Evolutionary conservation across 2,888 invertebrate species (phyloP).

Genomic region (Andrena chrysosceles): DNA sequence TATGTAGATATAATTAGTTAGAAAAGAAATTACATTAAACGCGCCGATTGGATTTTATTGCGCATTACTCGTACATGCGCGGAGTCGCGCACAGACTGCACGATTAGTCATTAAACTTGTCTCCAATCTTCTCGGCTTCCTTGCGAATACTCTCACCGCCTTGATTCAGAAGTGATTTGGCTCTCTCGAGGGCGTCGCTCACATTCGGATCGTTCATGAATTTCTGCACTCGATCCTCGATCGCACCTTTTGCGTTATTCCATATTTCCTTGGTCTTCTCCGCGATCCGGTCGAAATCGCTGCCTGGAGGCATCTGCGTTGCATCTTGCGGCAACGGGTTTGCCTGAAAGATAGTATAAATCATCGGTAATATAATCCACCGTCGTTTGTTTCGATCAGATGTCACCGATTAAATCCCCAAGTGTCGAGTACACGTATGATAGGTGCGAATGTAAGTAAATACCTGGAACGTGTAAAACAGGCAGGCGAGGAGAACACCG

Average conservation of each 20-base stretch:
- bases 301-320: background rate
- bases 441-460: background rate
- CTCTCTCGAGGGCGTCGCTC: slow-evolving; percentile 65
- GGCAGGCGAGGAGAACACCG: slow-evolving; percentile 62
- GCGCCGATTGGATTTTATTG: background rate
- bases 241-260: slow-evolving; percentile 51
- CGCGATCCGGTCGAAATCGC: slow-evolving; percentile 1
- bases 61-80: too few relatives aligned
- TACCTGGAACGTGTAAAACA: slow-evolving; percentile 74
- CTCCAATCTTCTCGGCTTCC: slow-evolving; percentile 71
- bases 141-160: slow-evolving; percentile 67
- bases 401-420: background rate
- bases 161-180: slow-evolving; percentile 65
- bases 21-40: background rate
- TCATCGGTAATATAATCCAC: too few relatives aligned
- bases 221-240: slow-evolving; percentile 63
- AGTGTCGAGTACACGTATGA: background rate
- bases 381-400: too few relatives aligned
- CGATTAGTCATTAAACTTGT: slow-evolving; percentile 57
- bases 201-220: slow-evolving; percentile 68
- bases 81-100: background rate
- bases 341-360: slow-evolving; percentile 36
- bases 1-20: background rate
- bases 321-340: slow-evolving; percentile 37
- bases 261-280: slow-evolving; percentile 40